A percentile compares a stretch with the other conserved stretches of the same genome.
Conservation (phyloP, 2,888 invertebrate species). For the Stenolophus ochropezus region DNA sequence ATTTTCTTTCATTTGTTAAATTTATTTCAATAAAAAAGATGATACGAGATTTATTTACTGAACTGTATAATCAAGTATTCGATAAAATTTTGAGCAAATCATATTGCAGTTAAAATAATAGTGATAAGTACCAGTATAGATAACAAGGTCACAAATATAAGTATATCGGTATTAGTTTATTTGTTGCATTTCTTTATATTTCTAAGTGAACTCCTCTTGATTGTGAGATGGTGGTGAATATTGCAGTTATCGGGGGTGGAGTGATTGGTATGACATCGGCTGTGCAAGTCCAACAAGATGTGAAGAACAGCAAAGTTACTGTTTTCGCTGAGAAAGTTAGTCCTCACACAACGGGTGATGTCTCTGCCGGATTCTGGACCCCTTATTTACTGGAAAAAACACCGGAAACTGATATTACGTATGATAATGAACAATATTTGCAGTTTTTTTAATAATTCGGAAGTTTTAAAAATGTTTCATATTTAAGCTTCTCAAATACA, state of each 20-base stretch:
- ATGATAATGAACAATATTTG: neutral
- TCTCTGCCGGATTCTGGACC: slow-evolving; percentile 85
- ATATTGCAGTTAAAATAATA: no score
- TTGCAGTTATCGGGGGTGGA: slow-evolving; percentile 78
- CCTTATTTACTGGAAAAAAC: slow-evolving; percentile 80
- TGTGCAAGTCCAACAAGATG: slow-evolving; percentile 74
- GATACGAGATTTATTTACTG: no score
- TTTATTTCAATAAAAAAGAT: no score
- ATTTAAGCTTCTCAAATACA: neutral
- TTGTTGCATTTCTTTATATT: no score
- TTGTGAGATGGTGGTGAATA: neutral
- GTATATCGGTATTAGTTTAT: no score
- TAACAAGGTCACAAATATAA: no score
- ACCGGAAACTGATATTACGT: slow-evolving; percentile 66
- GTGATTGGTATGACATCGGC: slow-evolving; percentile 84
- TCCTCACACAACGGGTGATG: slow-evolving; percentile 86
- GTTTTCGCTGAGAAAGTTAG: slow-evolving; percentile 80
- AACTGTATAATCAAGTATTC: no score
- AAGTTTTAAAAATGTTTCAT: no score
- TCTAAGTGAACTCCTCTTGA: no score
- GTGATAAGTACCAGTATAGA: no score
- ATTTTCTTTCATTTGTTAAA: no score
- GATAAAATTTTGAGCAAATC: no score
- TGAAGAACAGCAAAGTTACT: slow-evolving; percentile 74
- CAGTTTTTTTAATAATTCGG: neutral